These are phyloP conservation scores for Lucilia sericata DNA, from an alignment of 1,140 invertebrate genomes.

Conservation along the genomic window DNA sequence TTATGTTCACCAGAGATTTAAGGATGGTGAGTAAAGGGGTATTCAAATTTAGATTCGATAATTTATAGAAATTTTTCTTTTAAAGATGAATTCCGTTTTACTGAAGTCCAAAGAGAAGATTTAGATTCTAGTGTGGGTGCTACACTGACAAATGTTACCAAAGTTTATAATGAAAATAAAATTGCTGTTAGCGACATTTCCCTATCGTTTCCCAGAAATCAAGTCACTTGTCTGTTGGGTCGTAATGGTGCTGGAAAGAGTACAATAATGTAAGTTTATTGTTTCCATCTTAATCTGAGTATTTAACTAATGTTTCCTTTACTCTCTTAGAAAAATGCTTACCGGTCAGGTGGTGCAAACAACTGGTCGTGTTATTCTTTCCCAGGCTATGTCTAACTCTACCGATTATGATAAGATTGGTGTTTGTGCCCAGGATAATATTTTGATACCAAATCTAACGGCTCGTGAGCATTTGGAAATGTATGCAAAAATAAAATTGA, in stretches of 20 bases:
- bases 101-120: slow-evolving; percentile 57
- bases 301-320: neutral
- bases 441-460: slow-evolving; percentile 82
- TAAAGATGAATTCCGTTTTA: slow-evolving; percentile 60
- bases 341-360: slow-evolving; percentile 75
- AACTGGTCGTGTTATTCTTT: slow-evolving; percentile 71
- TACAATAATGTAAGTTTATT: slow-evolving; percentile 77
- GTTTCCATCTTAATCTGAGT: neutral
- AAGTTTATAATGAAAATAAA: slow-evolving; percentile 68
- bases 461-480: slow-evolving; percentile 84
- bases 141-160: slow-evolving; percentile 68
- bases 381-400: slow-evolving; percentile 54
- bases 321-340: slow-evolving; percentile 72
- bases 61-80: neutral
- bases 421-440: slow-evolving; percentile 87
- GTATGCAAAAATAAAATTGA: slow-evolving; percentile 73
- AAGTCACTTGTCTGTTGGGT: slow-evolving; percentile 82
- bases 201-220: slow-evolving; percentile 69
- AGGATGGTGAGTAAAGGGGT: slow-evolving; percentile 50
- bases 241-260: slow-evolving; percentile 89
- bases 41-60: neutral
- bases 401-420: slow-evolving; percentile 72
- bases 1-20: slow-evolving; percentile 61
- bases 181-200: slow-evolving; percentile 78
- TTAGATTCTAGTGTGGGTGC: slow-evolving; percentile 68